A percentile compares a stretch with the other conserved stretches of the same genome.
phyloP scores from a whole-genome alignment of 2,113 vertebrate genomes.

The Pelobates fuscus region DNA sequence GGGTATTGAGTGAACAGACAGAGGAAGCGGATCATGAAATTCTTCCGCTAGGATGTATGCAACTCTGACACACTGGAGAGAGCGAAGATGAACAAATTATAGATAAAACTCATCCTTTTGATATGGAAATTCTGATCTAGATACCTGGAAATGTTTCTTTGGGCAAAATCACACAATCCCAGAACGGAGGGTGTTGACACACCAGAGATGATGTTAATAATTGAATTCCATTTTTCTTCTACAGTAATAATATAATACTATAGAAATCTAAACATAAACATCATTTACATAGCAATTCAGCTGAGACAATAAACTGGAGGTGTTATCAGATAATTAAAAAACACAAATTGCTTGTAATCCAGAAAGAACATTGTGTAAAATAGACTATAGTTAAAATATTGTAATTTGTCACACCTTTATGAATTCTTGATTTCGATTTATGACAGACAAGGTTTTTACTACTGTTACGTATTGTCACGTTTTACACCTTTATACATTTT shows the following conservation, averaged over 20 bases:
- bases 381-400: no score
- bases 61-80: background rate
- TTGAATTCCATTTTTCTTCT: conserved; percentile 1
- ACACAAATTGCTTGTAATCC: no score
- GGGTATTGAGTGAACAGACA: background rate
- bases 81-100: conserved; percentile 19
- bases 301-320: no score
- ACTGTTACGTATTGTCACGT: no score
- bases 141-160: conserved; percentile 16
- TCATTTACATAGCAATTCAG: background rate
- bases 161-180: background rate
- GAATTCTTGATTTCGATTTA: no score
- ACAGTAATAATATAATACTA: conserved; percentile 1
- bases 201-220: background rate
- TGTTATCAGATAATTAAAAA: no score
- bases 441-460: no score
- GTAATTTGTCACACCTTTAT: no score
- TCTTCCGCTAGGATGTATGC: conserved; percentile 1
- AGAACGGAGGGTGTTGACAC: background rate
- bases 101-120: conserved; percentile 30
- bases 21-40: conserved; percentile 21
- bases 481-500: no score
- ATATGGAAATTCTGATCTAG: conserved; percentile 42
- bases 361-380: no score
- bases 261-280: background rate